Conservation (phyloP, 2,888 invertebrate species). For the Ganaspis brasiliensis region DNA sequence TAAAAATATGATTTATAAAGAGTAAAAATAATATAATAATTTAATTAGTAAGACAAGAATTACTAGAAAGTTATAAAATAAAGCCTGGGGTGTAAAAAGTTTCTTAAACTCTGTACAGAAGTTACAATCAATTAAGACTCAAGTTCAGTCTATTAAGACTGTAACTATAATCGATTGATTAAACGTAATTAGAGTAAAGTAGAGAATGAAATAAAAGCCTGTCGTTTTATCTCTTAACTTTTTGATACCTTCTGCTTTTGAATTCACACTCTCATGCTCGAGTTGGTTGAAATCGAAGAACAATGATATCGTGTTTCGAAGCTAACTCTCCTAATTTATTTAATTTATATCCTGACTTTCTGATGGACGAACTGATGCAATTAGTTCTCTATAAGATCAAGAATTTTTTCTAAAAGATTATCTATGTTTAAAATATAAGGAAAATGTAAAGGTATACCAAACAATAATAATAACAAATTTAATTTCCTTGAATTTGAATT, state of each 20-base stretch:
- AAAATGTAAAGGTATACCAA: too few species aligned
- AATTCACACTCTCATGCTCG: background rate
- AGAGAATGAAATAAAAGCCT: conserved; percentile 14
- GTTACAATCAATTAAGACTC: conserved; percentile 30
- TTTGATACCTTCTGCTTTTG: background rate
- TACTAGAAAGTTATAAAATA: background rate
- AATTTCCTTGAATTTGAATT: too few species aligned
- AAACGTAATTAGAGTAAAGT: conserved; percentile 29
- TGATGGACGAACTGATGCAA: too few species aligned
- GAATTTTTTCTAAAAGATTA: too few species aligned
- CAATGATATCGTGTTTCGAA: conserved; percentile 13
- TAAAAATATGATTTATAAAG: background rate
- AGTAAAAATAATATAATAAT: background rate
- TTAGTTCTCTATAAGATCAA: too few species aligned
- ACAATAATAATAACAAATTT: too few species aligned
- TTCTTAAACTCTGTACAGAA: background rate
- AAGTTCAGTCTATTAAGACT: conserved; percentile 12
- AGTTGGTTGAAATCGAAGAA: background rate
- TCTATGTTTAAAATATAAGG: too few species aligned
- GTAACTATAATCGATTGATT: conserved; percentile 3
- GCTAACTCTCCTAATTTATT: background rate
- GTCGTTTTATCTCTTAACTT: conserved; percentile 5
- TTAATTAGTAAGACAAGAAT: background rate
- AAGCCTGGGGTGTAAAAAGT: background rate
- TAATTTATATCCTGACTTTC: background rate